A percentile compares a stretch with the other conserved stretches of the same genome.
Conservation (phyloP, 2,797 vertebrate genomes). For the Rhynchonycteris naso region DNA sequence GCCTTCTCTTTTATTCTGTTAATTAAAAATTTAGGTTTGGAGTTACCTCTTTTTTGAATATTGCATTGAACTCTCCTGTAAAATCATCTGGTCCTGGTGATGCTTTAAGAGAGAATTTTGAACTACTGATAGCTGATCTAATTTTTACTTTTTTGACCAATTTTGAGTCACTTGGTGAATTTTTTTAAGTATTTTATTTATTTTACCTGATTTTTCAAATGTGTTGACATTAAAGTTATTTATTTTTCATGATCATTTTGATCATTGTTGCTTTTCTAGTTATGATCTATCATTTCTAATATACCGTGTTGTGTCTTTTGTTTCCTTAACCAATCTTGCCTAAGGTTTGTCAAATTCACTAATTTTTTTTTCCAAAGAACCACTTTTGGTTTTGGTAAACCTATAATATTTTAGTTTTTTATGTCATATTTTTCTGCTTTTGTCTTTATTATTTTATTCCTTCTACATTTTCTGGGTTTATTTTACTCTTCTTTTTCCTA, state of each 20-base stretch:
- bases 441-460: conserved; percentile 21
- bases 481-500: conserved; percentile 51
- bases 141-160: conserved; percentile 2
- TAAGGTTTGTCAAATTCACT: background rate
- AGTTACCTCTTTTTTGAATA: background rate
- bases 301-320: background rate
- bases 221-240: background rate
- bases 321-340: background rate
- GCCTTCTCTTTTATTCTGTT: background rate
- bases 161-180: background rate
- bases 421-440: conserved; percentile 15
- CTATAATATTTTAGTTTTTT: background rate
- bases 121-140: background rate
- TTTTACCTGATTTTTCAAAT: background rate
- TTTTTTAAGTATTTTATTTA: conserved; percentile 26
- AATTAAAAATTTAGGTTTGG: background rate
- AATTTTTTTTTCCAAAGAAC: background rate
- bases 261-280: background rate
- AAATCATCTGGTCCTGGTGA: background rate
- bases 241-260: conserved; percentile 16
- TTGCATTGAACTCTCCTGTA: background rate
- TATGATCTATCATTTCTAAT: background rate
- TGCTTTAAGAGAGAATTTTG: background rate
- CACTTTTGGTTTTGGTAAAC: background rate
- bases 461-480: background rate